Evolutionary conservation across 2,888 invertebrate genomes (phyloP), one percentile per base, ranked within the genome.

Genomic region (Drosophila melanosoma): DNA sequence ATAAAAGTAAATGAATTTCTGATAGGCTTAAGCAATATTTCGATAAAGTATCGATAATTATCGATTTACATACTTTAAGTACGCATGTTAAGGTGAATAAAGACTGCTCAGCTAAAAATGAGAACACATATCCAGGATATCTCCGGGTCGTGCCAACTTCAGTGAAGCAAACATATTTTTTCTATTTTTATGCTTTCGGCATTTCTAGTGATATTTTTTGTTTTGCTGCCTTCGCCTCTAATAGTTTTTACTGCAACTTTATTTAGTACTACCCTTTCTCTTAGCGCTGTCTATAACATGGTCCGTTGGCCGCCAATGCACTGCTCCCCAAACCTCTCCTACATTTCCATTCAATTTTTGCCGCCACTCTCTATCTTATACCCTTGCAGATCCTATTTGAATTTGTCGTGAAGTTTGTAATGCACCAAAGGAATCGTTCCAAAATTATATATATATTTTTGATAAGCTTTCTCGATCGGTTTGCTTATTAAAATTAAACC

Each of bases 171-270:
- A n/a, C 40, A 45, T 45, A 15, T 40, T 32, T 20, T 20, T 11
- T 20, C 17, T 59, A 52, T 67, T 49, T 73, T 38, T 56, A 45
- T 60, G 49, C 56, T 63, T 61, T 79, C 57, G 79, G 68, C 69
- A 69, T 69, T 77, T 71, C 62, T 71, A 74, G 80, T 77, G 82
- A 68, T 51, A 42, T 42, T 67, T 85, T 84, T 75, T 81, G 74
- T 68, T 66, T 72, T 51, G 54, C 58, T 33, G 45, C 72, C 64
- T 48, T 65, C 69, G 54, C 49, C 76, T 69, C 69, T 80, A 88
- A 86, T 88, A 88, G 88, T 88, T 89, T 82, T 78, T 70, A 73
- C 69, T 72, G 74, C 74, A 82, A 82, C 82, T 89, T 82, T 86
- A 82, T 84, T 82, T 86, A 80, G 87, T 84, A 76, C 67, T 57